Evolutionary conservation across 2,888 invertebrate species (phyloP), one percentile per base, ranked within the genome.

Genomic region (Sinhomidia bicolor): DNA sequence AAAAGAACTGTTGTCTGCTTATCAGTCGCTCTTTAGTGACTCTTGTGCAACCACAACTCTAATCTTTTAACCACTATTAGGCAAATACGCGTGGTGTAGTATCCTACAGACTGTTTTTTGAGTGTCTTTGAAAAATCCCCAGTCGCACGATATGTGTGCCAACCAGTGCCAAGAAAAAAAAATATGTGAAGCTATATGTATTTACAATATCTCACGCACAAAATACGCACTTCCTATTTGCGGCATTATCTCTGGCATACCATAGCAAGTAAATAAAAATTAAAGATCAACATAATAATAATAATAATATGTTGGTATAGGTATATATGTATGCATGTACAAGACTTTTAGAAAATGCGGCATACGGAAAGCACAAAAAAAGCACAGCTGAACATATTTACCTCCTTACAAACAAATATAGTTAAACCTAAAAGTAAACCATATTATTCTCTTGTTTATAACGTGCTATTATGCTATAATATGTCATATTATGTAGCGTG

Each of bases 91-190:
- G n/a, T 5, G 7, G 36, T 36, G 7, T 36, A 36, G 7, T 36
- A 36, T 5, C 7, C 4, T 36, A 36, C 36, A 36, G 36, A 36
- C 3, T 36, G 36, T 7, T 36, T 36, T n/a, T n/a, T n/a, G n/a
- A n/a, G n/a, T 7, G 36, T 7, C 36, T 36, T 36, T 36, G 3
- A 36, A n/a, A 7, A 29, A 20, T 26, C n/a, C n/a, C n/a, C n/a
- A n/a, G n/a, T 47, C 10, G 17, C 12, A 74, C 14, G 20, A 0
- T 47, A 41, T 65, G 44, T 14, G 32, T 36, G 32, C n/a, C 10
- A n/a, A 32, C 36, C 62, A 65, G 81, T 87, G 81, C 86, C 86
- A 81, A 87, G 86, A 87, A 80, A 54, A 86, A 81, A 62, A 26
- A 44, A 71, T 81, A 17, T n/a, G 10, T 26, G 36, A 7, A 36